Conservation (phyloP, 1,140 invertebrate species). For the Globodera rostochiensis region DNA sequence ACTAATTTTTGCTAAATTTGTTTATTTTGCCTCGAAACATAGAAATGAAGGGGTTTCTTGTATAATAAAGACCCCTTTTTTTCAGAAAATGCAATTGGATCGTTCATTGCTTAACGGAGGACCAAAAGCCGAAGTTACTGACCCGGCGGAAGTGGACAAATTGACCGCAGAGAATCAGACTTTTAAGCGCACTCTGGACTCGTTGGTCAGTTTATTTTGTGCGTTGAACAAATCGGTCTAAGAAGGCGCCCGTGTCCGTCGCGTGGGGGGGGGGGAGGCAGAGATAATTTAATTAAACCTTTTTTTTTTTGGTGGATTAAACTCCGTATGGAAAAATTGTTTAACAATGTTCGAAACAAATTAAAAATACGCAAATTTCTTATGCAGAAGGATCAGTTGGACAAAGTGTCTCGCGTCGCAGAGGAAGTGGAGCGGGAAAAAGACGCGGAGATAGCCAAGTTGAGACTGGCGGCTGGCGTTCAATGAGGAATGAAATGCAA, state of each 20-base stretch:
- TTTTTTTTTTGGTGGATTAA: too few relatives aligned
- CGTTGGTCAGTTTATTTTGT: background rate
- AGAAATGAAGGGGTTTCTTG: too few relatives aligned
- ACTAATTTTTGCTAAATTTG: too few relatives aligned
- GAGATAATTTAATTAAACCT: too few relatives aligned
- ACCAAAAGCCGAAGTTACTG: background rate
- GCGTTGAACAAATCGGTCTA: too few relatives aligned
- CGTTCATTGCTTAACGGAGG: background rate
- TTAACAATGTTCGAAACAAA: background rate
- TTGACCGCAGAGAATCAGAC: constrained; percentile 6
- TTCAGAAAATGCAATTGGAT: background rate
- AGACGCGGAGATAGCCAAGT: constrained; percentile 8
- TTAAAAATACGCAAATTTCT: background rate
- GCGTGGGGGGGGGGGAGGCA: too few relatives aligned
- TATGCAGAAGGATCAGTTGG: constrained; percentile 29
- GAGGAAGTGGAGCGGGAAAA: constrained; percentile 16
- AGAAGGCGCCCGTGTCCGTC: too few relatives aligned
- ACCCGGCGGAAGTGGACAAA: background rate
- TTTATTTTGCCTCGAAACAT: too few relatives aligned
- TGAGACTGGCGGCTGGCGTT: background rate
- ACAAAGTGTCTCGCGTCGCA: constrained; percentile 20
- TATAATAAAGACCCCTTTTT: background rate
- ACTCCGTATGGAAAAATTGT: too few relatives aligned
- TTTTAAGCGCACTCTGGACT: constrained; percentile 3
- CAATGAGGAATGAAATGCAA: background rate